phyloP scores from a whole-genome alignment of 2,113 vertebrate species.

The Mustela nigripes region DNA sequence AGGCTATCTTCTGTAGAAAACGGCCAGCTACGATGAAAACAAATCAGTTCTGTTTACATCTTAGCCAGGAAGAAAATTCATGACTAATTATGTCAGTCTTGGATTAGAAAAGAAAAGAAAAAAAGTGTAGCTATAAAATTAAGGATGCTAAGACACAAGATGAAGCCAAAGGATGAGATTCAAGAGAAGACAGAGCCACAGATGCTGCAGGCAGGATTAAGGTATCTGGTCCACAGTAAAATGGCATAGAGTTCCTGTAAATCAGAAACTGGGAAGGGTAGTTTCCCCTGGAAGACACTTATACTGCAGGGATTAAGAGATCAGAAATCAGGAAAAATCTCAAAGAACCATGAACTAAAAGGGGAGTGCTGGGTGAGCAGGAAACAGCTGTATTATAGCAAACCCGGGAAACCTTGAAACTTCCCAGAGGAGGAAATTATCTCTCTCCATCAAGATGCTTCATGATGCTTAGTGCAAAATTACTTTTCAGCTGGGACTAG shows the following conservation, averaged over 20 bases:
- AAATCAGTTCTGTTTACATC: neutral
- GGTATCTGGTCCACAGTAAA: neutral
- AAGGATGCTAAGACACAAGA: neutral
- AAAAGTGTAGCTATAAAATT: neutral
- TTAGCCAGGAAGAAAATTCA: neutral
- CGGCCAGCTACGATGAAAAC: neutral
- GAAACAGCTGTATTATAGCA: neutral
- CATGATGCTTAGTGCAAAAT: neutral
- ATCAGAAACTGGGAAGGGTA: neutral
- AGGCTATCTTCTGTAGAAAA: neutral
- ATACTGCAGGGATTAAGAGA: neutral
- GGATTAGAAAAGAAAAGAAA: neutral
- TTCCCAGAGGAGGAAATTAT: neutral
- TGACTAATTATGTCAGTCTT: neutral
- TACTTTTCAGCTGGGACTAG: neutral
- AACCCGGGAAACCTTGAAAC: neutral
- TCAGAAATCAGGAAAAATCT: constrained; percentile 21
- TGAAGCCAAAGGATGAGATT: neutral
- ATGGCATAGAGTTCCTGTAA: neutral
- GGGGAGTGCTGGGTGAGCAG: neutral
- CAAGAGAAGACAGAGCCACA: neutral
- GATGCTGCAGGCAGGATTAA: neutral
- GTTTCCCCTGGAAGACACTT: neutral
- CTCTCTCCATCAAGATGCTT: neutral
- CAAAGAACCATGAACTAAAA: neutral